Percentiles rank a stretch among this genome's conserved stretches.
Evolutionary conservation across 1,140 invertebrate species (phyloP).

Genomic region (Conus betulinus): DNA sequence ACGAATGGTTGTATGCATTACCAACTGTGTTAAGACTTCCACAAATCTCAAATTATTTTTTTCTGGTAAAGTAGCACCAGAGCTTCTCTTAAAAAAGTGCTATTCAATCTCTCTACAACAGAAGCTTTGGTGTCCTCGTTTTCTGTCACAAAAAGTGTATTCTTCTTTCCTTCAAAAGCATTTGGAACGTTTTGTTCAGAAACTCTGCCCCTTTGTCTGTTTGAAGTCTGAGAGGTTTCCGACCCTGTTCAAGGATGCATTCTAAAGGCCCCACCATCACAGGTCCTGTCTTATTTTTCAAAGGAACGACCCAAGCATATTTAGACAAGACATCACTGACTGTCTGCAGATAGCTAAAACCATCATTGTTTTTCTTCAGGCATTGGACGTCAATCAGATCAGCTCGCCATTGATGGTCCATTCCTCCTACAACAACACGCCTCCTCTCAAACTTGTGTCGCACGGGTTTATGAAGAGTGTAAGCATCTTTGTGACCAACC

Average conservation of each 20-base stretch:
- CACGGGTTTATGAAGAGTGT: slow-evolving; percentile 41
- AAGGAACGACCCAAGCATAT: slow-evolving; percentile 74
- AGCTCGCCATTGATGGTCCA: slow-evolving; percentile 73
- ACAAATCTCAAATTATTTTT: slow-evolving; percentile 73
- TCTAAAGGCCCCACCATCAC: slow-evolving; percentile 52
- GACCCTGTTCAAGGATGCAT: slow-evolving; percentile 49
- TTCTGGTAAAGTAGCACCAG: slow-evolving; percentile 72
- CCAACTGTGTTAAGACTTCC: slow-evolving; percentile 61
- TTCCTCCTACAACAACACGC: slow-evolving; percentile 42
- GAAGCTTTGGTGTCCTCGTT: slow-evolving; percentile 74
- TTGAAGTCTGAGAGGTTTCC: slow-evolving; percentile 26
- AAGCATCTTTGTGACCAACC: slow-evolving; percentile 36
- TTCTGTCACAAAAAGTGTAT: slow-evolving; percentile 25
- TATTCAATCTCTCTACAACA: slow-evolving; percentile 76
- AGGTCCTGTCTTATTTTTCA: slow-evolving; percentile 76
- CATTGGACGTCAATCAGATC: slow-evolving; percentile 68
- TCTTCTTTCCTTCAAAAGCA: slow-evolving; percentile 22
- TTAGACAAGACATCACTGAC: slow-evolving; percentile 77
- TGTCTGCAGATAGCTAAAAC: slow-evolving; percentile 75
- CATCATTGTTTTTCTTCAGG: slow-evolving; percentile 70
- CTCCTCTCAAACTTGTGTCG: slow-evolving; percentile 27
- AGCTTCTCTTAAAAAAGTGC: slow-evolving; percentile 76
- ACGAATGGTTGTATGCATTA: slow-evolving; percentile 73
- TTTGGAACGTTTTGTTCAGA: slow-evolving; percentile 42
- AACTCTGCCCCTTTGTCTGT: slow-evolving; percentile 38